These are phyloP conservation scores for Mya arenaria DNA, from an alignment of 1,140 invertebrate species.

Conservation along the genomic window DNA sequence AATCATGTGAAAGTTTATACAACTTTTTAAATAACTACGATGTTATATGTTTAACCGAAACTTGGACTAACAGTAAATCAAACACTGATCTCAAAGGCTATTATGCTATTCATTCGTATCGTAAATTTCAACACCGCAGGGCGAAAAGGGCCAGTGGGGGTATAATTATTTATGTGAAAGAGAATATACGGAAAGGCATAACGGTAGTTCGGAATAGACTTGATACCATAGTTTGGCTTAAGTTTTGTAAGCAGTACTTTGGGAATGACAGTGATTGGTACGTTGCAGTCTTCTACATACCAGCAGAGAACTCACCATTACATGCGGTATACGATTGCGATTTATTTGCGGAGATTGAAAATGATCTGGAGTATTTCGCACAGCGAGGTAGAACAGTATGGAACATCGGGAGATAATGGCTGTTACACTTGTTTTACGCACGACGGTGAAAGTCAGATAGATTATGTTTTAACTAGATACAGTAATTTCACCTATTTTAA, in stretches of 20 bases:
- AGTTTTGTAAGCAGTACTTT: background rate
- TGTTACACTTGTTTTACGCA: background rate
- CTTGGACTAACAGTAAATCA: background rate
- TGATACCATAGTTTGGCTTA: background rate
- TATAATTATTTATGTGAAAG: conserved; percentile 11
- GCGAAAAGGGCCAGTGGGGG: conserved; percentile 12
- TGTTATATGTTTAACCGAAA: background rate
- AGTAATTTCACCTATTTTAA: background rate
- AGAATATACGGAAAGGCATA: conserved; percentile 8
- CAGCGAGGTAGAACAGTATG: background rate
- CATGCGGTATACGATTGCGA: background rate
- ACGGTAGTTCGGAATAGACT: background rate
- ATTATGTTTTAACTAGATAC: background rate
- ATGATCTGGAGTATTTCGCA: background rate
- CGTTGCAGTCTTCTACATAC: background rate
- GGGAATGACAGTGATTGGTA: background rate
- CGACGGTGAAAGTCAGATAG: conserved; percentile 1
- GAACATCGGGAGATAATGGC: background rate
- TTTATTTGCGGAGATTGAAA: background rate
- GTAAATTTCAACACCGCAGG: background rate
- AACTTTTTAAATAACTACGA: background rate
- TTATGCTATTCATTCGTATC: background rate
- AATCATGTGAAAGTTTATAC: background rate
- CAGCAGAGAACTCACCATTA: background rate
- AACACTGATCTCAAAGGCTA: background rate